Percentiles rank a stretch among this genome's conserved stretches.
These are phyloP conservation scores for Mongoloraphidia duomilia DNA, from an alignment of 2,888 invertebrate species.

Conservation along the genomic window DNA sequence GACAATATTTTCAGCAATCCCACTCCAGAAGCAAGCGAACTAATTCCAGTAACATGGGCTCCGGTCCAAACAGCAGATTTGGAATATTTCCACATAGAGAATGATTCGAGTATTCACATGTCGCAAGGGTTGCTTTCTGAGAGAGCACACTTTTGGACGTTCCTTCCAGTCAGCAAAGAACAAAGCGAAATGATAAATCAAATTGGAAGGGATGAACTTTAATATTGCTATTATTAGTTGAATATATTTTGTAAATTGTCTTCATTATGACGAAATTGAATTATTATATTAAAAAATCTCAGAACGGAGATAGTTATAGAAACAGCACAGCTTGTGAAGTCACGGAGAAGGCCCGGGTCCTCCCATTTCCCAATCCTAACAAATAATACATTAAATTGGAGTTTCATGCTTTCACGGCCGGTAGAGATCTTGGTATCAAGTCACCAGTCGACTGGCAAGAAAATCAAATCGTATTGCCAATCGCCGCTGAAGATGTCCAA, in stretches of 20 bases:
- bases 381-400: too few species aligned
- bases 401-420: too few species aligned
- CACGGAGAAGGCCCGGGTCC: too few species aligned
- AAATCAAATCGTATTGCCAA: too few species aligned
- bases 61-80: conserved; percentile 33
- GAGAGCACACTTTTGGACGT: conserved; percentile 48
- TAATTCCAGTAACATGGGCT: conserved; percentile 39
- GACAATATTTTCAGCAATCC: conserved; percentile 42
- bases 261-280: too few species aligned
- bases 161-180: conserved; percentile 35
- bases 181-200: conserved; percentile 11
- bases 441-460: too few species aligned
- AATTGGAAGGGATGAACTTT: neutral
- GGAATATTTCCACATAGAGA: conserved; percentile 39
- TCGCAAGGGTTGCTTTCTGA: conserved; percentile 36
- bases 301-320: too few species aligned
- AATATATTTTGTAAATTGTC: neutral
- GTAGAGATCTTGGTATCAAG: too few species aligned
- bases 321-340: too few species aligned
- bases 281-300: neutral
- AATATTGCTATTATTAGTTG: neutral
- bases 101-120: conserved; percentile 34
- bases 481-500: too few species aligned
- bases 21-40: conserved; percentile 33
- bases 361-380: too few species aligned